These are phyloP conservation scores for Ladona fulva DNA, from an alignment of 1,140 invertebrate genomes.

Conservation along the genomic window DNA sequence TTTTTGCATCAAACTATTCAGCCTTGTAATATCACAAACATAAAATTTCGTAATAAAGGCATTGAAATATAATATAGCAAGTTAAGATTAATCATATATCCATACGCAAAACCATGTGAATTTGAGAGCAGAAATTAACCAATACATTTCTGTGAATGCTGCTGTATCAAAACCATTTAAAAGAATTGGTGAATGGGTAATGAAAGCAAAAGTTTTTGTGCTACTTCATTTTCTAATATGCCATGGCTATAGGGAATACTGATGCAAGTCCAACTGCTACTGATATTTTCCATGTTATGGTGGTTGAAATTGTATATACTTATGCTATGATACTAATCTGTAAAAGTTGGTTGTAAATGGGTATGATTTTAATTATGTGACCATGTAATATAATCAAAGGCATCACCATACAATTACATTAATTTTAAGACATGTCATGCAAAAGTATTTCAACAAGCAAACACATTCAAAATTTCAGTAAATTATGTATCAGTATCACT, in stretches of 20 bases:
- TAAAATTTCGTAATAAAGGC: neutral
- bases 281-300: conserved; percentile 1
- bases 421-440: neutral
- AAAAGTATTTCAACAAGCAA: neutral
- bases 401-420: neutral
- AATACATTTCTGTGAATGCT: neutral
- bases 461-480: neutral
- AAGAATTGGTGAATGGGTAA: neutral
- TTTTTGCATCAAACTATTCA: conserved; percentile 1
- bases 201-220: neutral
- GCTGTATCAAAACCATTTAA: neutral
- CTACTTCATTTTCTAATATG: neutral
- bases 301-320: conserved; percentile 2
- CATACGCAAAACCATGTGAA: neutral
- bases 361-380: neutral
- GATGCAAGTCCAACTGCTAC: neutral
- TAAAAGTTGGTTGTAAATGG: neutral
- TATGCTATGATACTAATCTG: neutral
- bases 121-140: neutral
- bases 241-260: neutral
- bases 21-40: neutral
- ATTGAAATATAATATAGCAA: neutral
- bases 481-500: neutral
- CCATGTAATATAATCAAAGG: neutral
- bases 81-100: neutral